phyloP scores from a whole-genome alignment of 2,797 vertebrate species.

The Parauchenoglanis ngamensis region DNA sequence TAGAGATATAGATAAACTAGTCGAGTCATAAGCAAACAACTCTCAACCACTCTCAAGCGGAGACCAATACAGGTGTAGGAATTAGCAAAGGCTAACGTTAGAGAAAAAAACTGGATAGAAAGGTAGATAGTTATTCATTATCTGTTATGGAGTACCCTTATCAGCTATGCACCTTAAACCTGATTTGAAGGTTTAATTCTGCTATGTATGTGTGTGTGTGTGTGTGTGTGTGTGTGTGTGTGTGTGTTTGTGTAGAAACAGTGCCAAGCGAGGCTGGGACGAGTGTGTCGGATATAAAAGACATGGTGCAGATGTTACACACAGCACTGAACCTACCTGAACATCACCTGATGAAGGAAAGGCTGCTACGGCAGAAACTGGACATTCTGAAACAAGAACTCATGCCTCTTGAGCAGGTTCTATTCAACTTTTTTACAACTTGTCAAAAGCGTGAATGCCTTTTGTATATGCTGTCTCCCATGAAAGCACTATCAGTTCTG shows the following conservation, averaged over 20 bases:
- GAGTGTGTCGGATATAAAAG: constrained; percentile 79
- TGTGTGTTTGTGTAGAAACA: constrained; percentile 64
- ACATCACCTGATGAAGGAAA: constrained; percentile 82
- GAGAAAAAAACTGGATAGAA: background rate
- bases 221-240: background rate
- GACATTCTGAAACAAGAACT: constrained; percentile 84
- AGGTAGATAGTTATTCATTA: background rate
- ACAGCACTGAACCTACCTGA: constrained; percentile 80
- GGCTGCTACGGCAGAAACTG: constrained; percentile 78
- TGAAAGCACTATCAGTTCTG: background rate
- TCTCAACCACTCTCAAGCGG: background rate
- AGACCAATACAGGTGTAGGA: background rate
- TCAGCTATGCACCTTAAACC: background rate
- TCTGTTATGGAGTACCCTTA: background rate
- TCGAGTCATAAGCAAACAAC: background rate
- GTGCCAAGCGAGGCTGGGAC: constrained; percentile 66
- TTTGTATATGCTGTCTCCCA: background rate
- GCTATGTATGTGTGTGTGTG: background rate
- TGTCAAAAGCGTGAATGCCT: background rate
- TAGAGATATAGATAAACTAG: background rate
- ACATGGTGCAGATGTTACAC: constrained; percentile 84
- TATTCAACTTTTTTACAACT: background rate
- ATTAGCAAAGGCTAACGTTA: background rate
- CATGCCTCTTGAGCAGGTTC: constrained; percentile 87
- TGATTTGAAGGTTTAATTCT: background rate